Conservation (phyloP, 2,113 vertebrate genomes). For the Lamprotornis superbus region DNA sequence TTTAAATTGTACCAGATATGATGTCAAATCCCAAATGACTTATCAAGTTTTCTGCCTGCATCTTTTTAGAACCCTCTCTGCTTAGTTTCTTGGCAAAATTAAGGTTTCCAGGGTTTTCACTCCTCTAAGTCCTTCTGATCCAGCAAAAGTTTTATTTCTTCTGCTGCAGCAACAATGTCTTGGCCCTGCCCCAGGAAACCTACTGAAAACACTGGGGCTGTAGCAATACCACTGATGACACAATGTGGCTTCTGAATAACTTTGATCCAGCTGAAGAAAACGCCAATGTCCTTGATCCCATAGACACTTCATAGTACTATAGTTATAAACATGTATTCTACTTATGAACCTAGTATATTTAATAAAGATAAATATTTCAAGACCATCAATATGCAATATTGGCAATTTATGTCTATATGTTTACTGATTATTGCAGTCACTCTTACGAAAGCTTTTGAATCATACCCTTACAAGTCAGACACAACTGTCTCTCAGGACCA, state of each 20-base stretch:
- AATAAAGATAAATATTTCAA: background rate
- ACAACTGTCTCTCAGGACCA: background rate
- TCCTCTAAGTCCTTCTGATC: background rate
- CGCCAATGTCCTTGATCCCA: background rate
- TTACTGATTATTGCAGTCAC: background rate
- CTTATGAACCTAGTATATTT: background rate
- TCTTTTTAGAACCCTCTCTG: background rate
- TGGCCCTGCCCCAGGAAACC: background rate
- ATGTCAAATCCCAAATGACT: background rate
- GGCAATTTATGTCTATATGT: background rate
- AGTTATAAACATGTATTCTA: background rate
- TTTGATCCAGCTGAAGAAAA: background rate
- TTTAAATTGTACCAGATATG: background rate
- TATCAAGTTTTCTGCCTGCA: background rate
- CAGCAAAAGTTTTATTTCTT: background rate
- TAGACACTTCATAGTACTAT: background rate
- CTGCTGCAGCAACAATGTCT: background rate
- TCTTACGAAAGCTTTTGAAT: background rate
- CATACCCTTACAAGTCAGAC: background rate
- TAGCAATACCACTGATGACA: accelerated
- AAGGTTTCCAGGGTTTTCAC: background rate
- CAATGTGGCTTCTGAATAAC: background rate
- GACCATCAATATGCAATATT: background rate
- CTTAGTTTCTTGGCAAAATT: background rate
- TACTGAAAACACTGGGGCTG: background rate